Evolutionary conservation across 2,888 invertebrate genomes (phyloP).

Genomic region (Oxycera nigricornis): DNA sequence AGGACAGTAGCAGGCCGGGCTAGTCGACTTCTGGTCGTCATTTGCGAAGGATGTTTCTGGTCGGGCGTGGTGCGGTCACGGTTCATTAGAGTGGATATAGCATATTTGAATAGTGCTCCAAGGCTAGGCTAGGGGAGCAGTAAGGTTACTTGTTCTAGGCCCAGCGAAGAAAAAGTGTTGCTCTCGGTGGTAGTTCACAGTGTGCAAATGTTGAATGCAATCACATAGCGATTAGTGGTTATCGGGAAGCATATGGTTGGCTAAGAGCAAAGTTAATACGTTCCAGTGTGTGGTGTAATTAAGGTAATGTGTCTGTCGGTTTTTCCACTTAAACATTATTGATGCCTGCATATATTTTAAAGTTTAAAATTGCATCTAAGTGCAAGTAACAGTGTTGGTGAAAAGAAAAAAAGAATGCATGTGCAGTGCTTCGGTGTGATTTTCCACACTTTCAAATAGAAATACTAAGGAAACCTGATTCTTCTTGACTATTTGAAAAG

Average conservation of each 20-base stretch:
- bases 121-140: neutral
- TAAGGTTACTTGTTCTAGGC: neutral
- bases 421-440: neutral
- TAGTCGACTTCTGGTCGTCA: slow-evolving; percentile 37
- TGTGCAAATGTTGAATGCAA: slow-evolving; percentile 16
- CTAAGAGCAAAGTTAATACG: neutral
- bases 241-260: slow-evolving; percentile 19
- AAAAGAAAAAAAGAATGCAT: too few relatives aligned
- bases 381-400: neutral
- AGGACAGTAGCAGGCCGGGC: slow-evolving; percentile 13
- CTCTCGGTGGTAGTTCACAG: neutral
- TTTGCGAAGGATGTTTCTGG: slow-evolving; percentile 34
- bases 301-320: neutral
- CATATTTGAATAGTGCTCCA: slow-evolving; percentile 8
- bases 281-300: neutral
- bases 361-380: neutral
- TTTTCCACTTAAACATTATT: neutral
- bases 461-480: too few relatives aligned
- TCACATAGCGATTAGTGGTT: neutral
- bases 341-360: neutral
- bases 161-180: neutral
- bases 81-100: slow-evolving; percentile 2
- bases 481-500: too few relatives aligned
- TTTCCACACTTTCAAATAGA: too few relatives aligned
- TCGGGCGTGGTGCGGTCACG: neutral